Evolutionary conservation across 2,113 vertebrate species (phyloP).

Genomic region (Alligator sinensis): DNA sequence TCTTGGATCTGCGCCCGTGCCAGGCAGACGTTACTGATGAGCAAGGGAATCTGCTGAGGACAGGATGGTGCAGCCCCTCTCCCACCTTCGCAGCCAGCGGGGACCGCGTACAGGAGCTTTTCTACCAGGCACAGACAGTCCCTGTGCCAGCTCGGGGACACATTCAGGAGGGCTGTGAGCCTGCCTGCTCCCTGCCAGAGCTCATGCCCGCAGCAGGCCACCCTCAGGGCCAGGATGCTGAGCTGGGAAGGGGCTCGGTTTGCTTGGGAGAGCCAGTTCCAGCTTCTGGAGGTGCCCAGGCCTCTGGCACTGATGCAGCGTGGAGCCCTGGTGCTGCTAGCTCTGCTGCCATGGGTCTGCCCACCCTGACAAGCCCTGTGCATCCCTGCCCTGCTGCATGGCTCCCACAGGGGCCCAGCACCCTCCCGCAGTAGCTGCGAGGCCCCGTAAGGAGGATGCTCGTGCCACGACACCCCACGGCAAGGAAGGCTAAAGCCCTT

Average conservation of each 20-base stretch:
- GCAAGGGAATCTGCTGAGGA: not conserved
- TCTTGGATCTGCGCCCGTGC: too few species aligned
- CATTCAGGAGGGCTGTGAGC: not conserved
- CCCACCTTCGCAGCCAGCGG: not conserved
- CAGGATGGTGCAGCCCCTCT: rapidly evolving
- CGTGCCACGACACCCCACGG: too few species aligned
- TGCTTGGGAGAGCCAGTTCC: not conserved
- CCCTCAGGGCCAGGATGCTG: not conserved
- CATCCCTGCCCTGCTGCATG: rapidly evolving
- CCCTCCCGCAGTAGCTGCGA: rapidly evolving
- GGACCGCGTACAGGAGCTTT: rapidly evolving
- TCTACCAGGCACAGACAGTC: rapidly evolving
- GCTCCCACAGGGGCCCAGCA: not conserved
- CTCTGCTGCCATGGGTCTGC: rapidly evolving
- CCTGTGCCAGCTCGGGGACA: not conserved
- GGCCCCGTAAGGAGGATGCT: not conserved
- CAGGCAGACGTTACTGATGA: too few species aligned
- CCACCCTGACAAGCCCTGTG: rapidly evolving
- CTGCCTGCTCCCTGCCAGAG: too few species aligned
- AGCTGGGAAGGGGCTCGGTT: not conserved
- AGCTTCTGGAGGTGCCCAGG: not conserved
- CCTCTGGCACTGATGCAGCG: not conserved
- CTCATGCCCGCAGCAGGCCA: too few species aligned
- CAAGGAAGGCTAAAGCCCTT: not conserved
- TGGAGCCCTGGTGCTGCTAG: not conserved